Base-by-base conservation (phyloP, 2,888 invertebrate species). In the Heterodera filipjevi region DNA sequence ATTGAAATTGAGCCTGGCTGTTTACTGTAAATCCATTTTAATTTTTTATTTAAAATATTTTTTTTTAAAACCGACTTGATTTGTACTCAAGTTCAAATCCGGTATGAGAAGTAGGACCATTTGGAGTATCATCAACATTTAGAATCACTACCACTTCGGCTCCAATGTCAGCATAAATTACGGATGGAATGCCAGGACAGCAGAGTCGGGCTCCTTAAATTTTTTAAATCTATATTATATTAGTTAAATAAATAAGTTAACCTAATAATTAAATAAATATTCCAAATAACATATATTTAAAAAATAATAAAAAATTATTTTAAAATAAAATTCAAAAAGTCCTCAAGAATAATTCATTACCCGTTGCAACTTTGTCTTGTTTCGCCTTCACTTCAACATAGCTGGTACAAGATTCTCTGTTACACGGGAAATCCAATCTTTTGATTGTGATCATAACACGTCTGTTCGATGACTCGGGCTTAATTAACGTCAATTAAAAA, bases 341-440 rank as follows among this genome's bases (percentile, higher is more conserved):
- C n/a, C n/a, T n/a, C n/a, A n/a, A n/a, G n/a, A n/a, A 12, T 1
- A 46, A 12, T 49, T 32, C 14, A 39, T 32, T 16, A 73, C 75
- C 75, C 6, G 75, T 75, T n/a, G 75, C 32, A 33, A 66, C 30
- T 35, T 75, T 75, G 76, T 88, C 88, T 30, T 82, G 83, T 53
- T 86, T 87, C 73, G 82, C 79, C 79, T 88, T 88, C 32, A 88
- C 81, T 72, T 88, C 88, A 39, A 88, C 84, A 78, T 82, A 88
- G 14, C 85, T 85, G 39, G 83, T 82, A 78, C 88, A 88, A 0
- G 87, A 82, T 12, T 83, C 79, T 16, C 39, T 6, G 12, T 86
- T 84, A 79, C 88, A 88, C 22, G 84, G 84, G 75, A 86, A 88
- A 12, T 82, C 78, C 12, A 85, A 81, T 30, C 83, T 82, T n/a